Conservation (phyloP, 1,140 invertebrate genomes). For the Drosophila carrolli region DNA sequence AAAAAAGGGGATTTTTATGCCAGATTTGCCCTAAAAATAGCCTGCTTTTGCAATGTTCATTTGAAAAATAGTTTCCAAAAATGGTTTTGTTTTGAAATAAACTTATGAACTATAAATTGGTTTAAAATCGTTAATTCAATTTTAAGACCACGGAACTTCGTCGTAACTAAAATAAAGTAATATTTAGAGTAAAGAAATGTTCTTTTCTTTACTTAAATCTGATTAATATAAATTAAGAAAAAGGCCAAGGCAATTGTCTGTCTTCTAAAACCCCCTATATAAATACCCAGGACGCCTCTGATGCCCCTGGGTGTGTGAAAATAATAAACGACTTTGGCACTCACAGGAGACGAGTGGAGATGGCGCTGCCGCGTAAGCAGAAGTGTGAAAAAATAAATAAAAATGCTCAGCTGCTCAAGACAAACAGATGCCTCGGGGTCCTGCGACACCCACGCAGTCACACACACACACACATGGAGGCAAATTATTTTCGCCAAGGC, state of each 20-base stretch:
- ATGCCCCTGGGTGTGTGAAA: constrained; percentile 59
- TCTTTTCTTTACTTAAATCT: no score
- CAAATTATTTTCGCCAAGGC: constrained; percentile 78
- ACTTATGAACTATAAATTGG: no score
- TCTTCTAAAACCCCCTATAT: not conserved
- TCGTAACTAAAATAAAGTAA: no score
- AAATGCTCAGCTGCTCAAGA: constrained; percentile 68
- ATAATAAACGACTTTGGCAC: constrained; percentile 81
- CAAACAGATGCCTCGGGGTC: constrained; percentile 59
- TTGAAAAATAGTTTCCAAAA: no score
- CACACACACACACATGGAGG: constrained; percentile 29
- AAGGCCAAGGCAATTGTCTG: no score
- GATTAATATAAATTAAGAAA: no score
- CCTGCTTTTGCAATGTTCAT: no score
- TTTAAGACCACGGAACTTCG: no score
- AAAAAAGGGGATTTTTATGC: not conserved
- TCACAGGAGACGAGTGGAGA: constrained; percentile 29
- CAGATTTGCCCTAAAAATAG: no score
- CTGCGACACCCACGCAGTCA: constrained; percentile 15
- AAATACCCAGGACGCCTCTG: not conserved
- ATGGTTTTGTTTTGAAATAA: no score
- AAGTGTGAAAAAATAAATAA: constrained; percentile 77
- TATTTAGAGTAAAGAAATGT: no score
- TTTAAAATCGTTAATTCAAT: no score
- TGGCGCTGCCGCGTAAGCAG: constrained; percentile 50